Conservation (phyloP, 2,888 invertebrate genomes). For the Thymelicus sylvestris region DNA sequence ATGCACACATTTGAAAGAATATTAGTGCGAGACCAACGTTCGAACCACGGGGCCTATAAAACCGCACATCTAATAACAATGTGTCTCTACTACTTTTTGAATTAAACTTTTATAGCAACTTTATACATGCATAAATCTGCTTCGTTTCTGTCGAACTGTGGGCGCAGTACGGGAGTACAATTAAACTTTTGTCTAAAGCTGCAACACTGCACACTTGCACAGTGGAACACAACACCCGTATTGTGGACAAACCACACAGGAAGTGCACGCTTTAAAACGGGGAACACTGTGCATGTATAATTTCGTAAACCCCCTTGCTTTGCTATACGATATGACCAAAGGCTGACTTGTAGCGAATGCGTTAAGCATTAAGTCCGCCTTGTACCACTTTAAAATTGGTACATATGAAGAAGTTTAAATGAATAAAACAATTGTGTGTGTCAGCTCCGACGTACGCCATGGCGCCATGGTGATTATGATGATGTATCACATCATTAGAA, state of each 20-base stretch:
- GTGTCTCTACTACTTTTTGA: not conserved
- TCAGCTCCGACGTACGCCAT: no score
- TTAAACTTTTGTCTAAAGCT: constrained; percentile 11
- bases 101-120: not conserved
- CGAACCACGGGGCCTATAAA: not conserved
- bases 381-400: no score
- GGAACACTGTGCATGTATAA: constrained; percentile 1
- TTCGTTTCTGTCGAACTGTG: not conserved
- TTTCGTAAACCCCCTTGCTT: no score
- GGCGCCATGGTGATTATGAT: no score
- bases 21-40: not conserved
- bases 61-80: not conserved
- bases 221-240: constrained; percentile 13
- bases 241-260: constrained; percentile 16
- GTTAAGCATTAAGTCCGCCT: no score
- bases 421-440: no score
- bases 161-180: not conserved
- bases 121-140: constrained; percentile 4
- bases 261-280: constrained; percentile 25
- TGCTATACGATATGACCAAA: no score
- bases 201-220: no score
- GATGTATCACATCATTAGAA: no score
- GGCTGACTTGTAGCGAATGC: no score
- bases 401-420: no score
- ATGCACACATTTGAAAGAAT: no score